phyloP scores from a whole-genome alignment of 2,797 vertebrate genomes.

The Margarornis squamiger region DNA sequence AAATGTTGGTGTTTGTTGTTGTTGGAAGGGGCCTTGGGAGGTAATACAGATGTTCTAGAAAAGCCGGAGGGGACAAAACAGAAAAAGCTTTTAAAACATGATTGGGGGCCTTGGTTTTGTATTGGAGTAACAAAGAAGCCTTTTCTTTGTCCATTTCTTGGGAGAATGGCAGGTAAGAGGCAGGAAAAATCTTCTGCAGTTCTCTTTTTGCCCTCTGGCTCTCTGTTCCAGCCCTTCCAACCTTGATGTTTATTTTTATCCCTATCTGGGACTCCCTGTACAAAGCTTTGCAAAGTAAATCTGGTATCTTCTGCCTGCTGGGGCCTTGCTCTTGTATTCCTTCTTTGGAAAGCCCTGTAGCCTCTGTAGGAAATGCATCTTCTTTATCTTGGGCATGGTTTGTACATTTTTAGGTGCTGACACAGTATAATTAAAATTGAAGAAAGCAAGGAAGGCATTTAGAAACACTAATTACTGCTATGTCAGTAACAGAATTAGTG shows the following conservation, averaged over 20 bases:
- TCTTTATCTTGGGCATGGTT: neutral
- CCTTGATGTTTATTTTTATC: neutral
- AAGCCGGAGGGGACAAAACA: neutral
- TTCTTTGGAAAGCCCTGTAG: neutral
- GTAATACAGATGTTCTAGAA: neutral
- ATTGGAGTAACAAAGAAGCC: neutral
- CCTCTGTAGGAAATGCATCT: neutral
- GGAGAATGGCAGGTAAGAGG: neutral
- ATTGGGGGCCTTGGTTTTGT: neutral
- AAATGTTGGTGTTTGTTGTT: neutral
- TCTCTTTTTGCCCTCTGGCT: neutral
- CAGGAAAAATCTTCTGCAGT: neutral
- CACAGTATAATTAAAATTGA: slow-evolving; percentile 45
- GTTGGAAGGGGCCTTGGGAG: neutral
- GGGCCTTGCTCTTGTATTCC: neutral
- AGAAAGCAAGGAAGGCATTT: slow-evolving; percentile 9
- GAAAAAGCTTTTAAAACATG: neutral
- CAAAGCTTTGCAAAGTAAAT: neutral
- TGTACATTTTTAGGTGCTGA: slow-evolving; percentile 11
- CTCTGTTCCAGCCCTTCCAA: neutral
- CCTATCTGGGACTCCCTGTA: neutral
- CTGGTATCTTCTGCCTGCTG: neutral
- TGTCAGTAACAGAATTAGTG: slow-evolving; percentile 17
- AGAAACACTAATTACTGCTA: slow-evolving; percentile 29
- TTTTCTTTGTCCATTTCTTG: neutral